Base-by-base conservation (phyloP, 2,888 invertebrate genomes). In the Caenorhabditis parvicauda region DNA sequence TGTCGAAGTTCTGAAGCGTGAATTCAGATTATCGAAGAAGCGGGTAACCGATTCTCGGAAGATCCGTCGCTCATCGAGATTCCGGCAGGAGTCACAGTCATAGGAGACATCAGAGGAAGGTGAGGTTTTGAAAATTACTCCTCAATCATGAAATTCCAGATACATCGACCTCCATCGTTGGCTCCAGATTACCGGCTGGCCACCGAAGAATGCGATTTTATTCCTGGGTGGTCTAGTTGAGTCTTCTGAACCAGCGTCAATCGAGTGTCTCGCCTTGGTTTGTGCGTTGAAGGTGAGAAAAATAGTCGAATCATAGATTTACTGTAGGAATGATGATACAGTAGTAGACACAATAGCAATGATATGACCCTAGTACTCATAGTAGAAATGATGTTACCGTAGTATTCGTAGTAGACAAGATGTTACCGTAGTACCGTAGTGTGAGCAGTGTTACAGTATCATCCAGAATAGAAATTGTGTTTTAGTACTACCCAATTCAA, bases 151-250 rank as follows among this genome's bases (percentile, higher is more conserved):
- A n/a, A n/a, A 27, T 22, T 51, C 43, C 27, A 56, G 63, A 46
- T 70, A 70, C 37, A 28, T 55, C 2, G 67, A 70, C 28, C 50
- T 70, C 1, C 63, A 63, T 25, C 49, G 70, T 32, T 67, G 64
- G 64, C 58, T 70, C 12, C 63, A 64, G 35, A 32, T 63, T n/a
- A 62, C 66, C 21, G 70, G 70, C 14, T 70, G 67, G 67, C 70
- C 70, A 12, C 70, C 70, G 6, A 38, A 49, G 7, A 65, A 65
- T 7, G 44, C 53, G 24, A 50, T 65, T 44, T 53, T 70, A 1
- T 70, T 70, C 27, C 57, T 70, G 1, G 70, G 70, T 21, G 65
- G 65, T 25, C 52, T 63, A 14, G 22, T 68, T 27, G 68, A 68
- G 43, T 48, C 38, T 9, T 50, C 55, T 14, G 58, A 65, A 21